These are phyloP conservation scores for Caranx ignobilis DNA, from an alignment of 2,113 vertebrate genomes.

Conservation along the genomic window DNA sequence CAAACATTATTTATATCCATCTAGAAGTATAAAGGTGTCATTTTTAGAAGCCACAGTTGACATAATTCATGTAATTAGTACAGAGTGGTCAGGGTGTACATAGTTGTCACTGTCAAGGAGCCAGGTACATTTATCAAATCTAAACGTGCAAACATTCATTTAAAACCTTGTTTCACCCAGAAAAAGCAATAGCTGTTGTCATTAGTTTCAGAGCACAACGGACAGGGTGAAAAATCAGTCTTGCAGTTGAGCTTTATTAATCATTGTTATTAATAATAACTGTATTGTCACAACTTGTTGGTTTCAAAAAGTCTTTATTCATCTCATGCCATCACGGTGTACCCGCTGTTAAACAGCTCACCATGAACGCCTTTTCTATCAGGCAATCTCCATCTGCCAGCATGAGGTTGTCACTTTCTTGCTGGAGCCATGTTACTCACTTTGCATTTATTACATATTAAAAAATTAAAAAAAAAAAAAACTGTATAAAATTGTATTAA, in stretches of 20 bases:
- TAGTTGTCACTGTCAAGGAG: too few relatives aligned
- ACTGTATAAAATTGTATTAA: too few relatives aligned
- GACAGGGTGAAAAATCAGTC: not conserved
- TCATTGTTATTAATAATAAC: not conserved
- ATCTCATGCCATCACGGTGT: not conserved
- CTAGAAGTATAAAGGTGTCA: too few relatives aligned
- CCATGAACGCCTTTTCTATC: not conserved
- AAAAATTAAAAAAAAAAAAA: not conserved
- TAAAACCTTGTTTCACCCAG: not conserved
- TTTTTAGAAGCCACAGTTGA: too few relatives aligned
- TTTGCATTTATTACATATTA: not conserved
- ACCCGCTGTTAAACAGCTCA: not conserved
- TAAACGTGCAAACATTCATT: not conserved
- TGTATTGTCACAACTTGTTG: not conserved
- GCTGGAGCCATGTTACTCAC: not conserved
- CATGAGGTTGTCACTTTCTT: too few relatives aligned
- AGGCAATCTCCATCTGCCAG: not conserved
- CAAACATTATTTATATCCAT: too few relatives aligned
- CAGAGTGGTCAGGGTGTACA: too few relatives aligned
- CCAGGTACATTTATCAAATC: not conserved
- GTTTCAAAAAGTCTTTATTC: not conserved
- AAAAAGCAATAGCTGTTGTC: constrained; percentile 1
- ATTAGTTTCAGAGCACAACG: constrained; percentile 5
- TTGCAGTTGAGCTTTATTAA: constrained; percentile 3
- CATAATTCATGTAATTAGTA: too few relatives aligned